phyloP scores from a whole-genome alignment of 2,888 invertebrate species.

The Linnaemya vulpina region DNA sequence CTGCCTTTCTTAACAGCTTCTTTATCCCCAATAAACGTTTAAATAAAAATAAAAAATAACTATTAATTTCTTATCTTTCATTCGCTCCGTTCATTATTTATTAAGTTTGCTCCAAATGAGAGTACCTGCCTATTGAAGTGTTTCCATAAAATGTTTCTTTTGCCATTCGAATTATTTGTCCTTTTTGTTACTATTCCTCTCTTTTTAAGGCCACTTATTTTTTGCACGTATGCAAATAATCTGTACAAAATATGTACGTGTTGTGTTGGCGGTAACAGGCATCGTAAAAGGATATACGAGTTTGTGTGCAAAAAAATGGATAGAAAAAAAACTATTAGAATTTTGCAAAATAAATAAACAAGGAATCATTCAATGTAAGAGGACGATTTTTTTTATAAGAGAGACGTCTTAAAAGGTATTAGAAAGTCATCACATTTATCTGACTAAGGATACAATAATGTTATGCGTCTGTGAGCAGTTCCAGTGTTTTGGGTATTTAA shows the following conservation, averaged over 20 bases:
- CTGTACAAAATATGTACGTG: slow-evolving; percentile 11
- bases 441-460: too few relatives aligned
- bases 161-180: neutral
- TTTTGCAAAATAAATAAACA: neutral
- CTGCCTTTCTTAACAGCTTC: neutral
- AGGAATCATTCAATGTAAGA: neutral
- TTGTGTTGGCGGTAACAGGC: neutral
- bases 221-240: slow-evolving; percentile 40
- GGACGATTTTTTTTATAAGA: neutral
- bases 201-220: slow-evolving; percentile 5
- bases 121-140: neutral
- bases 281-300: neutral
- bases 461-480: too few relatives aligned
- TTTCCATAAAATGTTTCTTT: too few relatives aligned
- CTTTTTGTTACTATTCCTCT: neutral
- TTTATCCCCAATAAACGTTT: neutral
- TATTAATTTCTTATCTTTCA: slow-evolving; percentile 10
- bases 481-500: too few relatives aligned
- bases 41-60: neutral
- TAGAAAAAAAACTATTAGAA: neutral
- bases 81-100: slow-evolving; percentile 2
- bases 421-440: too few relatives aligned
- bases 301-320: neutral
- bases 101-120: neutral
- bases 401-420: too few relatives aligned